Evolutionary conservation across 2,888 invertebrate species (phyloP), one percentile per base, ranked within the genome.

Genomic region (Drosophila paramelanica): DNA sequence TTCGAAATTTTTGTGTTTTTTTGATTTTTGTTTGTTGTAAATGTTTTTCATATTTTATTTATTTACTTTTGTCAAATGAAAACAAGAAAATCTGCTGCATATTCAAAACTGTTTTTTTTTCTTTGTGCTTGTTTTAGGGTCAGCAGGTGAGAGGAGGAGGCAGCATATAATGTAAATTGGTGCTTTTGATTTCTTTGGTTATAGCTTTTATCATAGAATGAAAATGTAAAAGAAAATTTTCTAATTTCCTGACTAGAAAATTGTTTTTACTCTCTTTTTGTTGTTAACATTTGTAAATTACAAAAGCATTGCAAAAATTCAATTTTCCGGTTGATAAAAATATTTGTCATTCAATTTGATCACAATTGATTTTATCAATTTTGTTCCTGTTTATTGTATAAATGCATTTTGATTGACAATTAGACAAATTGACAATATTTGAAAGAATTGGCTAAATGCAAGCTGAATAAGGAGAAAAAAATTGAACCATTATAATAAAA

Each of bases 11-110:
- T 62, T 42, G 33, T 53, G 10, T n/a, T 27, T 47, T 45, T 62
- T 39, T 45, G 4, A 49, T 36, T 11, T 13, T 17, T 17, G 17
- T 17, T 17, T 17, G 17, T 17, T 36, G 11, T 13, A 13, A 0
- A n/a, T 47, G 31, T 31, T 3, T 11, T 42, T 11, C 14, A 8
- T 17, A 14, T 31, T 45, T 50, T 38, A 38, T 59, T 49, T 64
- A 14, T 70, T 70, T 64, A 46, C 53, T 25, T 42, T 71, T 66
- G 47, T 56, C 71, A 59, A 60, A 69, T 66, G 66, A 51, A 67
- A 61, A 67, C 59, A 55, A 47, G 11, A 47, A 72, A 72, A 59
- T 66, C 52, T 46, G n/a, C 39, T 20, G 56, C 60, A 72, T 66
- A 53, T 66, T 61, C 53, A 4, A 13, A 38, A 60, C 51, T 41